phyloP scores from a whole-genome alignment of 1,140 invertebrate species.

The Drosophila arawakana region DNA sequence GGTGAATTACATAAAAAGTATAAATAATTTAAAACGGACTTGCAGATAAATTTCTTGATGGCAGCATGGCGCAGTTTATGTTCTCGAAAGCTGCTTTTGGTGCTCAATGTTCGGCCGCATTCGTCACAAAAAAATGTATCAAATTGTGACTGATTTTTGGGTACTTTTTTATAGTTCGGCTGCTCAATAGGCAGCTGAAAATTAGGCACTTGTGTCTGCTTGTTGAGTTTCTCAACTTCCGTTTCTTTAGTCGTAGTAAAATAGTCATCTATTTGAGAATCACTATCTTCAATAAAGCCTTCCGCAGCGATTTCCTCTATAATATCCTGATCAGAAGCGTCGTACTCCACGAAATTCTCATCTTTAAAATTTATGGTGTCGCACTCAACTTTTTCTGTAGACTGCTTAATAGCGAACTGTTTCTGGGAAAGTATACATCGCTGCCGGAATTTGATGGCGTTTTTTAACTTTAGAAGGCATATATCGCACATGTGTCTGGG shows the following conservation, averaged over 20 bases:
- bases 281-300: background rate
- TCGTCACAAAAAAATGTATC: conserved; percentile 14
- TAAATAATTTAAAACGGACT: conserved; percentile 1
- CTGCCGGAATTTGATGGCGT: conserved; percentile 45
- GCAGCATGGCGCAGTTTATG: conserved; percentile 41
- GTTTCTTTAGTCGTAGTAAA: conserved; percentile 16
- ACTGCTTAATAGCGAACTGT: background rate
- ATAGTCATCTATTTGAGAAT: conserved; percentile 16
- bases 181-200: background rate
- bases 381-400: background rate
- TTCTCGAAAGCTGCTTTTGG: conserved; percentile 34
- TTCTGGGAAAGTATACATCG: conserved; percentile 55
- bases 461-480: conserved; percentile 35
- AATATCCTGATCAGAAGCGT: background rate
- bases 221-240: background rate
- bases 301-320: background rate
- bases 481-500: conserved; percentile 29
- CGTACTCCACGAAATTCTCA: background rate
- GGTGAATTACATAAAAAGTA: background rate
- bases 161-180: background rate
- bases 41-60: conserved; percentile 32
- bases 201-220: background rate
- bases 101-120: conserved; percentile 34
- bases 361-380: background rate
- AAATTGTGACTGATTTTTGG: background rate